Evolutionary conservation across 2,888 invertebrate genomes (phyloP).

Genomic region (Drosophila antonietae): DNA sequence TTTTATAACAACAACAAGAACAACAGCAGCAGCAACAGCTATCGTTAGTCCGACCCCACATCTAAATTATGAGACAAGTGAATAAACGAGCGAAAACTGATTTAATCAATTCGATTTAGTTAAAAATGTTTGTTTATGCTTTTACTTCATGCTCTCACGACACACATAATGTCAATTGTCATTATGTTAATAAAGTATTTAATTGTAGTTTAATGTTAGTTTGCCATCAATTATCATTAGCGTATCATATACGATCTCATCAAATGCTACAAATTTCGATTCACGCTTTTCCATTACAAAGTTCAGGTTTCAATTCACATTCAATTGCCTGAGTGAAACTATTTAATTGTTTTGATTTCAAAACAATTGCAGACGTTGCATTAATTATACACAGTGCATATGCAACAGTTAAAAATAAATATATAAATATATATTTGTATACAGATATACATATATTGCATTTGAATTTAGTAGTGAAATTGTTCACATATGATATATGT

Average conservation of each 20-base stretch:
- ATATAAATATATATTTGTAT: neutral
- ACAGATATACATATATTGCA: no score
- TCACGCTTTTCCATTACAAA: constrained; percentile 1
- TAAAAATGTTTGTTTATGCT: neutral
- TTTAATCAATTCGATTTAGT: constrained; percentile 34
- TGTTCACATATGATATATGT: no score
- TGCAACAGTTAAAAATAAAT: constrained; percentile 20
- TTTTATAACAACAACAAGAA: neutral
- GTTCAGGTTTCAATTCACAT: constrained; percentile 10
- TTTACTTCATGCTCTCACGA: neutral
- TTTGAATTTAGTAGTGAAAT: no score
- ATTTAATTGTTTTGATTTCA: constrained; percentile 50
- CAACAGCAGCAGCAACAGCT: neutral
- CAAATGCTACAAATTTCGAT: neutral
- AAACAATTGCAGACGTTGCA: constrained; percentile 36
- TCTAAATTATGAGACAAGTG: constrained; percentile 32
- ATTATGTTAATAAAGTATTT: neutral
- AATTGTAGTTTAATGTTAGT: neutral
- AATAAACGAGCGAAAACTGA: constrained; percentile 29
- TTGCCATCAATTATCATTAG: neutral
- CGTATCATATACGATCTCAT: neutral
- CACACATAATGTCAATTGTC: neutral
- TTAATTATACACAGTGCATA: constrained; percentile 43
- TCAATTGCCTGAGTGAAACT: constrained; percentile 39
- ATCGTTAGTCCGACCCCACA: neutral